These are phyloP conservation scores for Drosophila kuntzei DNA, from an alignment of 2,888 invertebrate genomes.

Conservation along the genomic window DNA sequence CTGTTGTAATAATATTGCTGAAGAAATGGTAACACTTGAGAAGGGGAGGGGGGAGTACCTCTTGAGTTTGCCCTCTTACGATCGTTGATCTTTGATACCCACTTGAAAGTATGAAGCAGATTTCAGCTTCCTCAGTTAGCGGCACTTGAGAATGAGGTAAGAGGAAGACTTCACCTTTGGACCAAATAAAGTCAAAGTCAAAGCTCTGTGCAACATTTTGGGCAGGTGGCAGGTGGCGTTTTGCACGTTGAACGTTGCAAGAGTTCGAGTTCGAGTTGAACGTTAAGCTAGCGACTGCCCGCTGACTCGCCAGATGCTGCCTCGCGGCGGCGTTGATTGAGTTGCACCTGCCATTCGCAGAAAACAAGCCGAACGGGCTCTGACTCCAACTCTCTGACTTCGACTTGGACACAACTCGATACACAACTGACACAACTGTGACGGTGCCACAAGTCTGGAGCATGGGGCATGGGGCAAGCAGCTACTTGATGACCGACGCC, in stretches of 20 bases:
- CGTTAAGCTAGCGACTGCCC: constrained; percentile 5
- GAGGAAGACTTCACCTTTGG: constrained; percentile 38
- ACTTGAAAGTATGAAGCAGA: constrained; percentile 61
- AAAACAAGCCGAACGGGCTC: constrained; percentile 69
- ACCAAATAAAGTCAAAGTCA: constrained; percentile 39
- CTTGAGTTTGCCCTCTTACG: constrained; percentile 46
- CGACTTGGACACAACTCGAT: constrained; percentile 1
- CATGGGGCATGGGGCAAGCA: constrained; percentile 9
- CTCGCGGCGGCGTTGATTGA: constrained; percentile 73
- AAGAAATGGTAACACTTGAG: constrained; percentile 15
- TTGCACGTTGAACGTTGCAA: constrained; percentile 23
- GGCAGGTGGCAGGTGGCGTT: constrained; percentile 64
- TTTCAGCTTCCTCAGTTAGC: constrained; percentile 73
- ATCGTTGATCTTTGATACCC: constrained; percentile 78
- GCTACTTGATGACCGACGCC: constrained; percentile 59
- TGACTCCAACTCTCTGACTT: constrained; percentile 38
- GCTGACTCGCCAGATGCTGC: constrained; percentile 38
- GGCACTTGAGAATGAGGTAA: constrained; percentile 41
- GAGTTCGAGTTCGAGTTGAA: neutral
- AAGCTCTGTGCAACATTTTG: constrained; percentile 51
- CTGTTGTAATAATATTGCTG: constrained; percentile 25
- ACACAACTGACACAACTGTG: constrained; percentile 18
- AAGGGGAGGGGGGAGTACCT: neutral
- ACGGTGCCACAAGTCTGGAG: constrained; percentile 4
- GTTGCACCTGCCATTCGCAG: constrained; percentile 83